Evolutionary conservation across 2,888 invertebrate genomes (phyloP).

Genomic region (Ophion slaviceki): DNA sequence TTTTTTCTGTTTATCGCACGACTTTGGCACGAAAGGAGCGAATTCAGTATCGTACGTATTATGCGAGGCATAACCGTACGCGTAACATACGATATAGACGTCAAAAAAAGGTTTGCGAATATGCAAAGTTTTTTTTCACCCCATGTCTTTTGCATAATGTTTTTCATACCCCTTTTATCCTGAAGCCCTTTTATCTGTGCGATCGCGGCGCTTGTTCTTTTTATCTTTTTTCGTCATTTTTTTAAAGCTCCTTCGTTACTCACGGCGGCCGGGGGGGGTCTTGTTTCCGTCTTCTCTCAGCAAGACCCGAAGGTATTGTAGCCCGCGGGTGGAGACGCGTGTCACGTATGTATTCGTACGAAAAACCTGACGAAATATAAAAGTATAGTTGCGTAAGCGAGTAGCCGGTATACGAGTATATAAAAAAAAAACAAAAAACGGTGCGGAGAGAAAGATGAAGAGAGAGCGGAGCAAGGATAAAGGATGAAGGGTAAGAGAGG

Average conservation of each 20-base stretch:
- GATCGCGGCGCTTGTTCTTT: conserved; percentile 5
- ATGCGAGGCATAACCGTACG: not conserved
- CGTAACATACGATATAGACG: not conserved
- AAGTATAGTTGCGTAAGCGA: not conserved
- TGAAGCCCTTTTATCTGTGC: conserved; percentile 13
- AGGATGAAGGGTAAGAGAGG: not conserved
- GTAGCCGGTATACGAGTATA: conserved; percentile 14
- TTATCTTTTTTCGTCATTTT: conserved; percentile 33
- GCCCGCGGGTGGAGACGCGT: conserved; percentile 25
- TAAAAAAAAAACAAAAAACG: not conserved
- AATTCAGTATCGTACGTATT: not conserved
- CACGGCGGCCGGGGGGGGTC: conserved; percentile 33
- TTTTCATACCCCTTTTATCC: conserved; percentile 23
- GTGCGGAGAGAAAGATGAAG: conserved; percentile 30
- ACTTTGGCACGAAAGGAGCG: not conserved
- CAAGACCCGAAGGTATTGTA: conserved; percentile 23
- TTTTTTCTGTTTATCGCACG: not conserved
- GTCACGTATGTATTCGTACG: conserved; percentile 55
- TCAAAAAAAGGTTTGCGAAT: not conserved
- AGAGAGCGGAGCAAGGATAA: conserved; percentile 1
- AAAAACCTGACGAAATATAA: conserved; percentile 34
- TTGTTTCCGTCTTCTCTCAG: conserved; percentile 30
- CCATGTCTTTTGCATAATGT: conserved; percentile 7
- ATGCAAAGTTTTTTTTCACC: not conserved
- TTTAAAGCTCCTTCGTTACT: conserved; percentile 53